phyloP scores from a whole-genome alignment of 2,797 vertebrate genomes.

The Syngnathus acus region DNA sequence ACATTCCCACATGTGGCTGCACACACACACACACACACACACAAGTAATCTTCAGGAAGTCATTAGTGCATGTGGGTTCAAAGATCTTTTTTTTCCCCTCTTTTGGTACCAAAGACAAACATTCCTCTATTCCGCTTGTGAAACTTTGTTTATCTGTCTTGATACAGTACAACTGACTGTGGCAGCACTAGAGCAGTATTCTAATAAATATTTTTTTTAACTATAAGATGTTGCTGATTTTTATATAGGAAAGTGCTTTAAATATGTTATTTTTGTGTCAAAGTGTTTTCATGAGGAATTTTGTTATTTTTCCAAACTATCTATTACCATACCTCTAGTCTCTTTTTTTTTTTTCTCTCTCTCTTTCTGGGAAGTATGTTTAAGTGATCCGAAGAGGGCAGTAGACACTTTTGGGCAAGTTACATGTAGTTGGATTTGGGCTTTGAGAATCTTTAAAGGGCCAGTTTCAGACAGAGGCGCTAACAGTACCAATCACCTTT shows the following conservation, averaged over 20 bases:
- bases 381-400: not conserved
- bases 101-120: constrained; percentile 34
- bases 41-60: constrained; percentile 61
- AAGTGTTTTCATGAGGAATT: not conserved
- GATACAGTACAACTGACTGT: not conserved
- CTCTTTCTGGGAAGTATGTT: no score
- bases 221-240: no score
- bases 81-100: constrained; percentile 24
- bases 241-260: no score
- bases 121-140: constrained; percentile 14
- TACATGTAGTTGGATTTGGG: not conserved
- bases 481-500: no score
- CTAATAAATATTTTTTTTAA: no score
- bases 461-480: no score
- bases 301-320: not conserved
- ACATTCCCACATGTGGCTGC: constrained; percentile 31
- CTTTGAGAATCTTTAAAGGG: not conserved
- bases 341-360: not conserved
- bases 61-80: constrained; percentile 57
- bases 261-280: no score
- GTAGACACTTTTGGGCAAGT: not conserved
- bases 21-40: constrained; percentile 16
- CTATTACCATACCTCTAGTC: no score
- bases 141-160: constrained; percentile 15
- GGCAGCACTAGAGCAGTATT: not conserved